Evolutionary conservation across 2,888 invertebrate species (phyloP), one percentile per base, ranked within the genome.

Genomic region (Entomobrya multifasciata): DNA sequence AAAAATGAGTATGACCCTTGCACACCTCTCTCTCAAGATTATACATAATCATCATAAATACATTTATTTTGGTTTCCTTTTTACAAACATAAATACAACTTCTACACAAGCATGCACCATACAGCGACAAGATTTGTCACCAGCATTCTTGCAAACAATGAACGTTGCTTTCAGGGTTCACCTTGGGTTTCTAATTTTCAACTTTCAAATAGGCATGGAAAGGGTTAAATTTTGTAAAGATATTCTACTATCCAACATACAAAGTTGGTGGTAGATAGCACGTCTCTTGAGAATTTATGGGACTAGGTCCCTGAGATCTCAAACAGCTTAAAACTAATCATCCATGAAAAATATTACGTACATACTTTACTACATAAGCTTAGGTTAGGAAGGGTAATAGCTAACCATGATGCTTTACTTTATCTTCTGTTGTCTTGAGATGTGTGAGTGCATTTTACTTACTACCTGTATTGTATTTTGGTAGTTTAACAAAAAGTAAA

Each of bases 141-240:
- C 65, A 41, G 8, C 17, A 13, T 30, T 36, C 36, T 36, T 8
- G 8, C n/a, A 36, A 36, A 36, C 8, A 36, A 36, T 36, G 8
- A 4, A 41, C 41, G 6, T 41, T 60, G 62, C 15, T 13, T 62
- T 20, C 27, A 62, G 27, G 44, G 78, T 78, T 78, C 47, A 78
- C 78, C 78, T 78, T 78, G 78, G n/a, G 57, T 78, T 78, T 78
- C 78, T 36, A 77, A 76, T 36, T 77, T 17, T 36, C 55, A 47
- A 47, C 47, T 47, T 47, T 57, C 41, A 25, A 77, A 74, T 74
- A 74, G 17, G 44, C 13, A 77, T n/a, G n/a, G n/a, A 25, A 67
- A 67, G 72, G 30, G 17, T 17, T 22, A 55, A 22, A n/a, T 60
- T 30, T 30, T 30, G 30, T 5, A 49, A 36, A 6, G 60, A n/a